These are phyloP conservation scores for Gastrophryne carolinensis DNA, from an alignment of 2,797 vertebrate genomes.

Conservation along the genomic window DNA sequence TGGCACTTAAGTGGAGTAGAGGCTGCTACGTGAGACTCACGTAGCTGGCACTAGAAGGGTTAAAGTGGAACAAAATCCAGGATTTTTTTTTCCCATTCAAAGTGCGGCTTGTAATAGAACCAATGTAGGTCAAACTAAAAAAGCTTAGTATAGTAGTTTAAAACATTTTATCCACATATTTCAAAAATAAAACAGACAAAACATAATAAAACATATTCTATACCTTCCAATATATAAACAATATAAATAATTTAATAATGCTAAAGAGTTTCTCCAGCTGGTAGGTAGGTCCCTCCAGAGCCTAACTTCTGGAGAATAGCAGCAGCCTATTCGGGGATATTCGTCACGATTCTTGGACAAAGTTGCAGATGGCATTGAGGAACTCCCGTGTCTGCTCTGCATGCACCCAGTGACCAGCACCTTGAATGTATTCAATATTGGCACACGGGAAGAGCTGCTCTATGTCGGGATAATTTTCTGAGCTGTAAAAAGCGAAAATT, in stretches of 20 bases:
- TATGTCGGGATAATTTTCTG: constrained; percentile 87
- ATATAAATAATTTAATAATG: too few relatives aligned
- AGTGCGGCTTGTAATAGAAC: too few relatives aligned
- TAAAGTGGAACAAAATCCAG: too few relatives aligned
- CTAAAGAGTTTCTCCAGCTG: not conserved
- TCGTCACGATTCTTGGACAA: constrained; percentile 65
- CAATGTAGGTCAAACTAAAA: too few relatives aligned
- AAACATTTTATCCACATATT: not conserved
- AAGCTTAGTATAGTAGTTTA: too few relatives aligned
- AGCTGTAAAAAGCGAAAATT: constrained; percentile 68
- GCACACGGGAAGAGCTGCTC: constrained; percentile 85
- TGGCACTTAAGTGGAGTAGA: too few relatives aligned
- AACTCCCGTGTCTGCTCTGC: constrained; percentile 90
- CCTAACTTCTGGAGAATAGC: too few relatives aligned
- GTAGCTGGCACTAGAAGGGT: too few relatives aligned
- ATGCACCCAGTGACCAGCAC: constrained; percentile 92
- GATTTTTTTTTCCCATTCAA: too few relatives aligned
- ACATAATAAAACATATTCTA: not conserved
- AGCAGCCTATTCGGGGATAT: too few relatives aligned
- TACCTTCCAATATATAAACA: not conserved
- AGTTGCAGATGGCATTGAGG: constrained; percentile 81
- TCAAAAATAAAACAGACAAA: not conserved
- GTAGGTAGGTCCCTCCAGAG: not conserved
- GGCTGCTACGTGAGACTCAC: too few relatives aligned
- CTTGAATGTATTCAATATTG: constrained; percentile 83